Evolutionary conservation across 2,113 vertebrate genomes (phyloP).

Genomic region (Mirza zaza): DNA sequence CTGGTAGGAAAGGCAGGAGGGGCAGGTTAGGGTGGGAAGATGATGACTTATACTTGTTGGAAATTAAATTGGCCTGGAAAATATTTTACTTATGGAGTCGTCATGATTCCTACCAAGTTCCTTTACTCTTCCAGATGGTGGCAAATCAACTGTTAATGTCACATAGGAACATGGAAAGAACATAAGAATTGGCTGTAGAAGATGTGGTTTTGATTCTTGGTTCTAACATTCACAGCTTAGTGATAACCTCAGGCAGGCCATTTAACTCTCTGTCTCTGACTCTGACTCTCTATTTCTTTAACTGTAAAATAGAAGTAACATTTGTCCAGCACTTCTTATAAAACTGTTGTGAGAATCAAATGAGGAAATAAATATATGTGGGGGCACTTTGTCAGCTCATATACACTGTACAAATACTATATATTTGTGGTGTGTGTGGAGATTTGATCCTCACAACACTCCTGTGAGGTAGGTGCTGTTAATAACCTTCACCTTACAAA

Average conservation of each 20-base stretch:
- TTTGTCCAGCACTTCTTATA: neutral
- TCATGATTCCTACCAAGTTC: constrained; percentile 11
- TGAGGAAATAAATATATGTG: neutral
- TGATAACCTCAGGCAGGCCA: neutral
- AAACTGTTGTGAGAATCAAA: neutral
- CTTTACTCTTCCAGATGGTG: neutral
- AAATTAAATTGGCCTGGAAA: constrained; percentile 36
- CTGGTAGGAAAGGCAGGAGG: neutral
- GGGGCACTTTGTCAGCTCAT: neutral
- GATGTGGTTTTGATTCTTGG: neutral
- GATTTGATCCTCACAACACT: neutral
- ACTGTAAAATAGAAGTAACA: neutral
- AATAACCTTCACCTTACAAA: neutral
- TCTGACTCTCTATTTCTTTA: neutral
- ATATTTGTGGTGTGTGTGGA: too few relatives aligned
- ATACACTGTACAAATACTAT: neutral
- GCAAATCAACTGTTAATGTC: neutral
- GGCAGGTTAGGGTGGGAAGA: neutral
- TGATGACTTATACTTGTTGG: neutral
- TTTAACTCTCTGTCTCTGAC: neutral
- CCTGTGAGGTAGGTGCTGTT: neutral
- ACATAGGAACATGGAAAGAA: neutral
- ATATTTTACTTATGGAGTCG: constrained; percentile 39
- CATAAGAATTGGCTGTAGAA: neutral
- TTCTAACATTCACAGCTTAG: neutral